Evolutionary conservation across 30 jellyfish, hydroid and myxozoan genomes (phyloP), one percentile per base, ranked within the genome.

Genomic region (Hydractinia symbiolongicarpus): DNA sequence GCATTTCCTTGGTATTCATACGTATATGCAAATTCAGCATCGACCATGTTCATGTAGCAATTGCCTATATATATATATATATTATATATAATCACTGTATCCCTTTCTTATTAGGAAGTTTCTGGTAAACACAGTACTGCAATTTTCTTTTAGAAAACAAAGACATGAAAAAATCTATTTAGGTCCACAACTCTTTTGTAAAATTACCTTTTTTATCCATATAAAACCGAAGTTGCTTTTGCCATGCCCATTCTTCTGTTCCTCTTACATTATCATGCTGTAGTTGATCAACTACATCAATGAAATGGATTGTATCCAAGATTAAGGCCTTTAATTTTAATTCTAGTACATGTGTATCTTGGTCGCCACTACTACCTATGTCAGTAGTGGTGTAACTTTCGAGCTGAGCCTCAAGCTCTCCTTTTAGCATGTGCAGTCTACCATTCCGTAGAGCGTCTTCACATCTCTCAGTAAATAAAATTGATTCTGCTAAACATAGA

Each of bases 1-100:
- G 99, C 96, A 67, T 94, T 94, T 64, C 99, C 99, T 86, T 94
- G 99, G 87, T 94, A 94, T 74, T 94, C 99, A 86, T 88, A 94
- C 20, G 99, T 94, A 86, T 94, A 94, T 21, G 54, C 61, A 82
- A 94, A 94, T 54, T 94, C 99, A 19, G 99, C 99, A 85, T 94
- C 99, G 9, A 94, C 99, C 99, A 94, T 94, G 55, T 92, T 77
- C 96, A 94, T 94, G 60, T 82, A 71, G 66, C 99, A 94, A 5
- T 54, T 79, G n/a, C 99, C 99, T 94, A 69, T 0, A 75, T 57
- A 11, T 6, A 60, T 30, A 30, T 30, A 30, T 30, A 0, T 44
- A 0, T 1, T 9, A 30, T 20, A 15, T 11, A 68, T n/a, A 15
- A 4, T 68, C 78, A 30, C n/a, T 15, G 15, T 11, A 68, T 4